Base-by-base conservation (phyloP, 2,113 vertebrate species). In the Oreochromis aureus region DNA sequence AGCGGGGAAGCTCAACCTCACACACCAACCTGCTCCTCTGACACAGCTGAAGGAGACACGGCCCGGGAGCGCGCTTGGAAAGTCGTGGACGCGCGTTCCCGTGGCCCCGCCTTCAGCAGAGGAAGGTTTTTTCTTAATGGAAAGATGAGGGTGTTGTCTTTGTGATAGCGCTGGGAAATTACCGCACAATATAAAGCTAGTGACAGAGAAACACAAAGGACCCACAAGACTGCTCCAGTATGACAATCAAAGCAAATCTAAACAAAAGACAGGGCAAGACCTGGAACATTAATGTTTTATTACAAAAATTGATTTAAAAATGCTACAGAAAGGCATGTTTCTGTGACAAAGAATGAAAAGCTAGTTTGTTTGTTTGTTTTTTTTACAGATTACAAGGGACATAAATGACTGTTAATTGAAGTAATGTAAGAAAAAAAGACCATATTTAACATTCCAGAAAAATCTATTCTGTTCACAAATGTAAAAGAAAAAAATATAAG, bases 41-140 rank as follows among this genome's bases (percentile, higher is more conserved):
- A 59, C 44, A 53, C 41, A 58, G 41, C 61, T 32, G 36, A 32
- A 27, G 15, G 53, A 54, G 36, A 30, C 22, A 1, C 16, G 27
- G 4, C 6, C 5, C 51, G 83, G 81, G 90, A 24, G 55, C 87
- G 89, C 84, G 91, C 83, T 2, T 16, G 32, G 7, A 3, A 9
- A 7, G 13, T 7, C 41, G 82, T 10, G 87, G 5, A 19, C 85
- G 92, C 83, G 89, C 84, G 2, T 39, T 41, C 10, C 10, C 48
- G 4, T 58, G 82, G 85, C 89, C 88, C 69, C 90, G 90, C 93
- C 93, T 12, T 73, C 89, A 39, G 16, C 7, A 1, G 13, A 46
- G 24, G 34, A 11, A 2, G 66, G 13, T 7, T n/a, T 81, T 88
- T 58, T 66, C 8, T 41, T 87, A 73, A 87, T 89, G 88, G 76